phyloP scores from a whole-genome alignment of 2,797 vertebrate species.

The Clarias laeviceps region DNA sequence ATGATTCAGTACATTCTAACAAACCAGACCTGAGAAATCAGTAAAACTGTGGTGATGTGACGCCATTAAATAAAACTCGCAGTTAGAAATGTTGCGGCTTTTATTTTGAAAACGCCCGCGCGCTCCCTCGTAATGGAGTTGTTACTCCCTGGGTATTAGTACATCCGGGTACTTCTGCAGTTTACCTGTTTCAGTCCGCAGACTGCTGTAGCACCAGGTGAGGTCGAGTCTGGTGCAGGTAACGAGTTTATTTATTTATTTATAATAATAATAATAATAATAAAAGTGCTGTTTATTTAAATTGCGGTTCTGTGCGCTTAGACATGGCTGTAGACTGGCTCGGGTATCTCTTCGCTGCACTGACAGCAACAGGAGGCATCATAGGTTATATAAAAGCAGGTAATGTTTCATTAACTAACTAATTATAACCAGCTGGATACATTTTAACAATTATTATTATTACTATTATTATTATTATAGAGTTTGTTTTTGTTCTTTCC shows the following conservation, averaged over 20 bases:
- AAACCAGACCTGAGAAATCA: neutral
- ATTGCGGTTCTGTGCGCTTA: neutral
- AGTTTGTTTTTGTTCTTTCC: neutral
- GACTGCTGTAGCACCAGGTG: neutral
- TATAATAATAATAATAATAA: too few species aligned
- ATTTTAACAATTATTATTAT: too few species aligned
- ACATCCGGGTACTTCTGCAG: neutral
- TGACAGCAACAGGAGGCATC: slow-evolving; percentile 83
- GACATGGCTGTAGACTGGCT: slow-evolving; percentile 78
- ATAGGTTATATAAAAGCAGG: slow-evolving; percentile 86
- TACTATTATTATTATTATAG: too few species aligned
- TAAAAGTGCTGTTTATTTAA: neutral
- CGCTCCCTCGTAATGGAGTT: neutral
- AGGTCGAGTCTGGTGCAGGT: neutral
- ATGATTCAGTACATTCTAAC: neutral
- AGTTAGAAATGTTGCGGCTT: neutral
- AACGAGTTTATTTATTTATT: too few species aligned
- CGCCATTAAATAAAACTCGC: neutral
- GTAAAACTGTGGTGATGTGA: too few species aligned
- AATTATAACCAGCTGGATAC: neutral
- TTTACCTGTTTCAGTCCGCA: neutral
- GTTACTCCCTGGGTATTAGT: neutral
- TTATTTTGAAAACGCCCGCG: slow-evolving; percentile 21
- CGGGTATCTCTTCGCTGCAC: slow-evolving; percentile 81
- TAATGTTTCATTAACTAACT: slow-evolving; percentile 51